Base-by-base conservation (phyloP, 2,797 vertebrate species). In the Botia almorhae region DNA sequence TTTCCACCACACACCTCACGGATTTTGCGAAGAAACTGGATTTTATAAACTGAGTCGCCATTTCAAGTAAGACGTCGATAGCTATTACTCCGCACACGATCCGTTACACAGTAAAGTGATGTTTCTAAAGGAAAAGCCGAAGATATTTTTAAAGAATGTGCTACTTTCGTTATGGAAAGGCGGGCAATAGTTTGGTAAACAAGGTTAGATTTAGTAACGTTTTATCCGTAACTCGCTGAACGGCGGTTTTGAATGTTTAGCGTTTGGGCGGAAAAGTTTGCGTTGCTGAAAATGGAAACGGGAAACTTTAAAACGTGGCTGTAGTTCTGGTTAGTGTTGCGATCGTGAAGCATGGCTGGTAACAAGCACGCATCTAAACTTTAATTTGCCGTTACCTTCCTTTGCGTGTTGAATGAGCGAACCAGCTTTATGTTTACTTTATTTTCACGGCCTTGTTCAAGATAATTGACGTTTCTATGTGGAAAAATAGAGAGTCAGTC, bases 231-330 rank as follows among this genome's bases (percentile, higher is more conserved):
- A 10, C 55, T 5, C 43, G 8, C 50, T 13, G 12, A 69, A 26
- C 56, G 19, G 0, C 2, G 39, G 6, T 17, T 33, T 61, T 48
- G 16, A 21, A 43, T 1, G 58, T 56, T 71, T 50, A n/a, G 56
- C 69, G 53, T 80, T 82, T 78, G 77, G 70, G 78, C 58, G 43
- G 39, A 79, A 79, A 93, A 93, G 87, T 93, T 94, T 60, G 89
- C 56, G 70, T 7, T 84, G 85, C 83, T 90, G 82, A 85, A 81
- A 87, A 85, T 82, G 86, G 85, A 90, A 90, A 85, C 89, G 86
- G 87, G 85, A 90, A 93, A 95, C 90, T 93, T 95, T 93, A 91
- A 93, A 93, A 93, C 92, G 92, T 94, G 92, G 91, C 92, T 87
- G 88, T 82, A 14, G 86, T 76, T 56, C 17, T 4, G 72, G 4